phyloP scores from a whole-genome alignment of 2,113 vertebrate species.

The Arvicanthis niloticus region DNA sequence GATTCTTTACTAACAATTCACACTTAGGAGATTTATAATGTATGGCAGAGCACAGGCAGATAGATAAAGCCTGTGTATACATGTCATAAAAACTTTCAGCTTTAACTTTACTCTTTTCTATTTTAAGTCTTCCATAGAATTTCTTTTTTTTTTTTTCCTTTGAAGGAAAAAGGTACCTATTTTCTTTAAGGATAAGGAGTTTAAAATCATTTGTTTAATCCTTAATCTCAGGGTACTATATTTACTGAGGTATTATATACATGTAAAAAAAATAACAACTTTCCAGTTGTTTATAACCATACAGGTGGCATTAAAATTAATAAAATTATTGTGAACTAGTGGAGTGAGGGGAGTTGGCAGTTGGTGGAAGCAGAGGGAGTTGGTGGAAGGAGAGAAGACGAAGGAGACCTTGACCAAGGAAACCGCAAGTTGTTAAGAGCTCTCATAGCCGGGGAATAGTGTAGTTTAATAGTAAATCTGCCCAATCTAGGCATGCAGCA shows the following conservation, averaged over 20 bases:
- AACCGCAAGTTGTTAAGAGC: no score
- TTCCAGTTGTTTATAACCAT: constrained; percentile 17
- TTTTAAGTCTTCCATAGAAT: neutral
- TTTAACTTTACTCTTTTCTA: constrained; percentile 14
- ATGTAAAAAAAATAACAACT: constrained; percentile 5
- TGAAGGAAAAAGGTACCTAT: neutral
- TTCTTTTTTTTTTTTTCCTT: neutral
- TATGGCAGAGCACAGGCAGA: neutral
- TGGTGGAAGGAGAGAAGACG: no score
- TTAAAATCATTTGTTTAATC: constrained; percentile 45
- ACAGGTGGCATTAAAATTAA: constrained; percentile 35
- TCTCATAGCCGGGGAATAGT: no score
- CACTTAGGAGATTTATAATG: neutral
- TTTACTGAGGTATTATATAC: constrained; percentile 7
- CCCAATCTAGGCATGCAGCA: no score
- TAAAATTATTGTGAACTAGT: constrained; percentile 46
- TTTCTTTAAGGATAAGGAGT: constrained; percentile 23
- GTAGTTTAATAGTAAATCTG: no score
- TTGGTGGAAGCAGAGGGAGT: no score
- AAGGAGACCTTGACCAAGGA: no score
- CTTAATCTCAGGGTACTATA: constrained; percentile 3
- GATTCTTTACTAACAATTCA: neutral
- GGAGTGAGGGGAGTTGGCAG: no score
- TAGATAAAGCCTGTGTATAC: neutral
- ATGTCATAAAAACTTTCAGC: neutral